phyloP scores from a whole-genome alignment of 1,140 invertebrate genomes.

The Drosophila pachea region DNA sequence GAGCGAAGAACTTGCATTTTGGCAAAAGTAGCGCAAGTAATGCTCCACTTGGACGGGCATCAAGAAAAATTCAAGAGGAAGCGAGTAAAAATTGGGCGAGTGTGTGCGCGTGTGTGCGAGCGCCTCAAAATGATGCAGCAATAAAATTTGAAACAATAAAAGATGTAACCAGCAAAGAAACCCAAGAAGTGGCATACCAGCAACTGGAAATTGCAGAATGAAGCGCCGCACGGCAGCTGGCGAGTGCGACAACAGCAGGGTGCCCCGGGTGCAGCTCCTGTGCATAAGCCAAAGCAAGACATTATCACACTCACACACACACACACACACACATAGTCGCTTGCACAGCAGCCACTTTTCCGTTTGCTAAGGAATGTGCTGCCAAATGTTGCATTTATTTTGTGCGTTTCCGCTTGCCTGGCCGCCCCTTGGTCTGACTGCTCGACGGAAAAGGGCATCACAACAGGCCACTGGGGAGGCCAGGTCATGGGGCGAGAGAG shows the following conservation, averaged over 20 bases:
- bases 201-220: constrained; percentile 65
- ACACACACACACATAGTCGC: background rate
- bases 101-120: constrained; percentile 40
- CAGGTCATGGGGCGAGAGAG: no score
- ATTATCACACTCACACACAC: constrained; percentile 38
- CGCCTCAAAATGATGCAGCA: constrained; percentile 74
- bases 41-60: constrained; percentile 70
- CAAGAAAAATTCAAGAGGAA: constrained; percentile 65
- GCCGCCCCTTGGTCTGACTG: constrained; percentile 18
- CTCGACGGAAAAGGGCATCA: constrained; percentile 33
- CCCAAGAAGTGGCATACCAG: constrained; percentile 51
- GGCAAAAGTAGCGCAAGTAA: constrained; percentile 35
- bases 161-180: constrained; percentile 43
- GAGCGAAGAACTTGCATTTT: constrained; percentile 16
- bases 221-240: constrained; percentile 45
- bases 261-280: constrained; percentile 23
- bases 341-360: constrained; percentile 59
- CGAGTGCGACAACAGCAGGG: constrained; percentile 59
- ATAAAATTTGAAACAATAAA: constrained; percentile 77
- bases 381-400: constrained; percentile 77
- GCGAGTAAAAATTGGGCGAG: background rate
- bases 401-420: constrained; percentile 64
- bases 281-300: constrained; percentile 32
- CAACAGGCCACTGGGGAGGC: constrained; percentile 3
- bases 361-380: constrained; percentile 61